A percentile compares a stretch with the other conserved stretches of the same genome.
Evolutionary conservation across 2,797 vertebrate genomes (phyloP).

Genomic region (Microctenopoma steveboyesi): DNA sequence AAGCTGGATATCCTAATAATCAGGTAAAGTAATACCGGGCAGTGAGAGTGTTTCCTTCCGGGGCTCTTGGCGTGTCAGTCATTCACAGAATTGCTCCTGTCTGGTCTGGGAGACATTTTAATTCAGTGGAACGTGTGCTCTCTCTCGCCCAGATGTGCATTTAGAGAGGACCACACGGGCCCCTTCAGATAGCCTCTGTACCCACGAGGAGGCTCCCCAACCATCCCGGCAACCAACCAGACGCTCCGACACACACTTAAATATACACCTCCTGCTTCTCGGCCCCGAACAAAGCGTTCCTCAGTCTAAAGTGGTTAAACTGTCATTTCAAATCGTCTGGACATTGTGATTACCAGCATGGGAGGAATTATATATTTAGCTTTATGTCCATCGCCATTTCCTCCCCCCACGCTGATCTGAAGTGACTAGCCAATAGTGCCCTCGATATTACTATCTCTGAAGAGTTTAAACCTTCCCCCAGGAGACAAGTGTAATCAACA

Average conservation of each 20-base stretch:
- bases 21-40: constrained; percentile 87
- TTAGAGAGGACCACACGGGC: constrained; percentile 76
- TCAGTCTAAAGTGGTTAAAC: constrained; percentile 92
- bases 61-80: constrained; percentile 82
- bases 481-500: constrained; percentile 82
- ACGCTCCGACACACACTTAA: constrained; percentile 53
- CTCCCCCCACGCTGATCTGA: constrained; percentile 88
- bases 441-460: constrained; percentile 80
- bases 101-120: constrained; percentile 84
- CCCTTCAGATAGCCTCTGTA: constrained; percentile 57
- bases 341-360: constrained; percentile 90
- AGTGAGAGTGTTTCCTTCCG: constrained; percentile 89
- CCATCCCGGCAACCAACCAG: constrained; percentile 66
- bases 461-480: constrained; percentile 74
- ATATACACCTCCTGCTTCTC: constrained; percentile 62
- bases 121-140: constrained; percentile 79
- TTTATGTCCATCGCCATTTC: constrained; percentile 92
- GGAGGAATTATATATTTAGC: constrained; percentile 88
- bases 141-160: constrained; percentile 35
- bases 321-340: constrained; percentile 90
- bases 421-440: constrained; percentile 83
- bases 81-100: constrained; percentile 83
- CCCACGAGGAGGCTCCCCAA: constrained; percentile 62
- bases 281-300: constrained; percentile 77
- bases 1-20: constrained; percentile 90